A percentile compares a stretch with the other conserved stretches of the same genome.
Conservation (phyloP, 2,888 invertebrate species). For the Amphiduros pacificus region DNA sequence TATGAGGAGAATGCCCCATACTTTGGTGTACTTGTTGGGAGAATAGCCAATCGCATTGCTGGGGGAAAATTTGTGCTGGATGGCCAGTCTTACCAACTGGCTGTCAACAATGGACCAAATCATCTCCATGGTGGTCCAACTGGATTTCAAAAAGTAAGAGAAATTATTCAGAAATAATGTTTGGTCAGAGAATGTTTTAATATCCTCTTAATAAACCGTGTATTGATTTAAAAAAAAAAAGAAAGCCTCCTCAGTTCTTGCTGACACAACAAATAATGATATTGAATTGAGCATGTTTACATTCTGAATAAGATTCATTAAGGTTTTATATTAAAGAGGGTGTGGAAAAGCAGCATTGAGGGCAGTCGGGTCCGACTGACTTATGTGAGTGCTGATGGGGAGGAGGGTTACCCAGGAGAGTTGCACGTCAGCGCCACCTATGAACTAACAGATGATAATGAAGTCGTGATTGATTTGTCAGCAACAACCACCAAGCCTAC, state of each 20-base stretch:
- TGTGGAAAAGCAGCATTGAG: slow-evolving; percentile 69
- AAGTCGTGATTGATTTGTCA: slow-evolving; percentile 74
- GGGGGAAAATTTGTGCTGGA: slow-evolving; percentile 73
- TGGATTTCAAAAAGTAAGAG: slow-evolving; percentile 80
- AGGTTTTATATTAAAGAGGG: slow-evolving; percentile 60
- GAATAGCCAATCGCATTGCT: slow-evolving; percentile 78
- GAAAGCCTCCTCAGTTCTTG: no score
- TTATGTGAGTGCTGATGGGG: slow-evolving; percentile 73
- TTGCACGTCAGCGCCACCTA: slow-evolving; percentile 73
- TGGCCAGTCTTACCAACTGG: slow-evolving; percentile 70
- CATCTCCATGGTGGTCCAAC: slow-evolving; percentile 82
- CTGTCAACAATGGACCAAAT: slow-evolving; percentile 71
- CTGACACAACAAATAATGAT: no score
- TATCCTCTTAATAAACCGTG: no score
- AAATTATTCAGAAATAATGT: no score
- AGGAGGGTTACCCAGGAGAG: slow-evolving; percentile 88
- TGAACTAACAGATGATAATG: slow-evolving; percentile 71
- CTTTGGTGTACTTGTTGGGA: slow-evolving; percentile 66
- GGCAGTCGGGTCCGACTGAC: slow-evolving; percentile 72
- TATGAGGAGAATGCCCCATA: slow-evolving; percentile 29
- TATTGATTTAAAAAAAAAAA: no score
- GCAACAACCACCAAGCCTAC: slow-evolving; percentile 79
- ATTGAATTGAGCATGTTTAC: no score
- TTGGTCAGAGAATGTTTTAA: no score
- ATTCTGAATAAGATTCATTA: no score